phyloP scores from a whole-genome alignment of 2,113 vertebrate species.

The Rhinichthys klamathensis region DNA sequence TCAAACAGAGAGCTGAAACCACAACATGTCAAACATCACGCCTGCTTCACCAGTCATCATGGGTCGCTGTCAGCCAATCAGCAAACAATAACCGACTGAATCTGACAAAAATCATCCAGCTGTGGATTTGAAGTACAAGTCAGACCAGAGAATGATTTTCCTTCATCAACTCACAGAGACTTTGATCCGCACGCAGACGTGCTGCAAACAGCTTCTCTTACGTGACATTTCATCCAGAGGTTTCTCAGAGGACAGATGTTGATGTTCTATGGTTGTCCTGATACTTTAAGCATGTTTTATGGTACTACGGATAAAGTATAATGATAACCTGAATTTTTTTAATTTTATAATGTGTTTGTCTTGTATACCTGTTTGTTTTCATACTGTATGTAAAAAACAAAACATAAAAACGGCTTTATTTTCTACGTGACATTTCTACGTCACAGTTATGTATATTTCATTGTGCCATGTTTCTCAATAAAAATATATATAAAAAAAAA shows the following conservation, averaged over 20 bases:
- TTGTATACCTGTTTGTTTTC: too few species aligned
- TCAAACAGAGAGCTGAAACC: constrained; percentile 16
- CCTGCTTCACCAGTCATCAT: constrained; percentile 29
- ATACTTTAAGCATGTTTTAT: background rate
- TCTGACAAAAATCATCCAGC: background rate
- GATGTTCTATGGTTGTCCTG: background rate
- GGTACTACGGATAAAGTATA: background rate
- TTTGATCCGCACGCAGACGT: background rate
- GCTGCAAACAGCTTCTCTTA: too few species aligned
- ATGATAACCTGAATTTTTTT: too few species aligned
- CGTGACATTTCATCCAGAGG: background rate
- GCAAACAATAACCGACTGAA: background rate
- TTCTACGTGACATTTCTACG: too few species aligned
- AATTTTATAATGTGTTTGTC: too few species aligned
- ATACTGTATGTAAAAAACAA: too few species aligned
- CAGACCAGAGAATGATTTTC: background rate
- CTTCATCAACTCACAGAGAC: background rate
- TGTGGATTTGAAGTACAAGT: too few species aligned
- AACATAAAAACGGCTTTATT: too few species aligned
- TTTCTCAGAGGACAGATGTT: background rate
- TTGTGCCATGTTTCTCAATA: too few species aligned
- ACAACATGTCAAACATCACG: constrained; percentile 44
- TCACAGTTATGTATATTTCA: too few species aligned
- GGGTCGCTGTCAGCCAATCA: background rate
- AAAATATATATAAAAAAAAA: too few species aligned